These are phyloP conservation scores for Macrobrachium rosenbergii DNA, from an alignment of 1,140 invertebrate genomes.

Conservation along the genomic window DNA sequence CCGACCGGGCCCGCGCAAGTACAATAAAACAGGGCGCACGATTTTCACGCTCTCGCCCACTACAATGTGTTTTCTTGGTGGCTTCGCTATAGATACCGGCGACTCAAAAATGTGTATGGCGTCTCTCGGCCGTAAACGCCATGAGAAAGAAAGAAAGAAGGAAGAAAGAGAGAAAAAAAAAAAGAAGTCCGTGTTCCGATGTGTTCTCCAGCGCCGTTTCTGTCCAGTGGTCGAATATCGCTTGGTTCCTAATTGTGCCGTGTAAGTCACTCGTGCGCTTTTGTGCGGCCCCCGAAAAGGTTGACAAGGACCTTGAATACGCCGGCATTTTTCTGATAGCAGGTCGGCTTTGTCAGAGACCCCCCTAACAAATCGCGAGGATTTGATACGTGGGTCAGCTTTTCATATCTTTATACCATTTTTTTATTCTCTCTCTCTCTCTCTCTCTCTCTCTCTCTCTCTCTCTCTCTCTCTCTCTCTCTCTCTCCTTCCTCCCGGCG, in stretches of 20 bases:
- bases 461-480: slow-evolving; percentile 38
- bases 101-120: too few species aligned
- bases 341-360: background rate
- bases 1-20: slow-evolving; percentile 45
- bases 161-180: background rate
- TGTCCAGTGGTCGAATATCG: background rate
- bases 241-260: slow-evolving; percentile 35
- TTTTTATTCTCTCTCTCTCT: background rate
- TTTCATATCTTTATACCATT: slow-evolving; percentile 18
- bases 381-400: slow-evolving; percentile 31
- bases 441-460: slow-evolving; percentile 6
- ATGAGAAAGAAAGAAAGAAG: too few species aligned
- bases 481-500: background rate
- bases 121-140: too few species aligned
- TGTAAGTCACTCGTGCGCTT: slow-evolving; percentile 10
- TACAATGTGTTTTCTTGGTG: background rate
- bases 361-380: slow-evolving; percentile 16
- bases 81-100: too few species aligned
- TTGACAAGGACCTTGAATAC: background rate
- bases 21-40: slow-evolving; percentile 55
- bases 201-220: background rate
- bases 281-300: background rate
- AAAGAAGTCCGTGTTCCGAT: background rate
- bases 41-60: slow-evolving; percentile 45
- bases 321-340: slow-evolving; percentile 12